Percentiles rank a stretch among this genome's conserved stretches.
Conservation (phyloP, 2,113 vertebrate species). For the Jacana jacana region DNA sequence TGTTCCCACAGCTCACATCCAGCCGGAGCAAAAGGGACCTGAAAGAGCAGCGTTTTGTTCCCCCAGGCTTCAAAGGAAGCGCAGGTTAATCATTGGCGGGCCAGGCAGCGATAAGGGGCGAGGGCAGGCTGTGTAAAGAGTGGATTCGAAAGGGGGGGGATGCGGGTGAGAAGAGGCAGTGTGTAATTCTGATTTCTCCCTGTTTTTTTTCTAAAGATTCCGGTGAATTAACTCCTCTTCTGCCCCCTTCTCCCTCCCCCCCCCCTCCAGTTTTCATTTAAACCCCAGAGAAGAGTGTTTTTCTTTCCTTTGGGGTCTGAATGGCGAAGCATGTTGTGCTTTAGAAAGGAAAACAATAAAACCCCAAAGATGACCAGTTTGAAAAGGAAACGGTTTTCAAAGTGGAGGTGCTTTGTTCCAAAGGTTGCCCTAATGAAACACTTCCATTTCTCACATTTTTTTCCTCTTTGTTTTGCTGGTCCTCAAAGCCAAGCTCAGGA, state of each 20-base stretch:
- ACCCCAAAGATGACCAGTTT: not conserved
- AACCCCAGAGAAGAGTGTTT: rapidly evolving
- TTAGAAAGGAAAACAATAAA: not conserved
- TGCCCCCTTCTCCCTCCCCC: not conserved
- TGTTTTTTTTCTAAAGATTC: not conserved
- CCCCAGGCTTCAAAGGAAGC: not conserved
- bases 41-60: not conserved
- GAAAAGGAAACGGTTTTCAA: not conserved
- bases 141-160: not conserved
- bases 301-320: not conserved
- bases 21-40: not conserved
- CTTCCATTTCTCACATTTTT: not conserved
- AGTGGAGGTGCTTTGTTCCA: not conserved
- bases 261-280: not conserved
- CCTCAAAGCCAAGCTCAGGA: not conserved
- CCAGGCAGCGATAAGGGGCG: not conserved
- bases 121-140: not conserved
- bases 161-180: not conserved
- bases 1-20: rapidly evolving
- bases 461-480: not conserved
- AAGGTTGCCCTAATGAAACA: not conserved
- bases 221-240: not conserved
- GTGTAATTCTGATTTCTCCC: not conserved
- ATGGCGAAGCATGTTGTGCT: not conserved
- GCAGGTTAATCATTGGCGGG: not conserved